These are phyloP conservation scores for Leucophenga varia DNA, from an alignment of 1,140 invertebrate genomes.

Conservation along the genomic window DNA sequence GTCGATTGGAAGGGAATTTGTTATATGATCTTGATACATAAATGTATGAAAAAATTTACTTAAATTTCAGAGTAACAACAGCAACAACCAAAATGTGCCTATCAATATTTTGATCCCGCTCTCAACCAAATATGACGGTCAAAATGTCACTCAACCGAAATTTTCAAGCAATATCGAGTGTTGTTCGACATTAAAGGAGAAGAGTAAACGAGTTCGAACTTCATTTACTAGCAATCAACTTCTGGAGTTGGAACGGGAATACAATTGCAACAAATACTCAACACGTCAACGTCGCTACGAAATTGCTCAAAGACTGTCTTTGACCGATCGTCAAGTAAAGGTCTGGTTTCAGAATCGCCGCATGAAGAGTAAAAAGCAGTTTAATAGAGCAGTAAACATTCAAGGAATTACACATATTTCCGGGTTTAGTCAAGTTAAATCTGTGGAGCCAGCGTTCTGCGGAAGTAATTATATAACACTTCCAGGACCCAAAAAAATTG, in stretches of 20 bases:
- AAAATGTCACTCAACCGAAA: background rate
- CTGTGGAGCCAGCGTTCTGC: background rate
- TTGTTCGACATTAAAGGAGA: conserved; percentile 10
- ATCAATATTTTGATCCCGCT: background rate
- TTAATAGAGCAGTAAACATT: too few relatives aligned
- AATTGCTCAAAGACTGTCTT: conserved; percentile 69
- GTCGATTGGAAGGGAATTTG: too few relatives aligned
- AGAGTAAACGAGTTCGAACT: conserved; percentile 61
- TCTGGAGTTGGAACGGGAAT: conserved; percentile 60
- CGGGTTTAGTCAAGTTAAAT: background rate
- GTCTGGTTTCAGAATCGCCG: conserved; percentile 71
- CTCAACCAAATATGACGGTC: background rate
- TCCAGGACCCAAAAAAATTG: too few relatives aligned
- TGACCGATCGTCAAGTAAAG: conserved; percentile 86
- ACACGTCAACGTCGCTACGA: conserved; percentile 77
- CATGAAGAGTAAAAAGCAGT: conserved; percentile 41
- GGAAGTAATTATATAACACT: background rate
- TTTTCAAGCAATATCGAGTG: background rate
- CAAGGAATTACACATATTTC: background rate
- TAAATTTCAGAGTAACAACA: too few relatives aligned
- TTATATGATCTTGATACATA: too few relatives aligned
- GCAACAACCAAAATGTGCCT: too few relatives aligned
- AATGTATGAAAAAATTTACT: too few relatives aligned
- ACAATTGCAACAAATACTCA: conserved; percentile 71
- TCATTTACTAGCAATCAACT: conserved; percentile 80